A percentile compares a stretch with the other conserved stretches of the same genome.
Conservation (phyloP, 2,888 invertebrate genomes). For the Pseudococcus viburni region DNA sequence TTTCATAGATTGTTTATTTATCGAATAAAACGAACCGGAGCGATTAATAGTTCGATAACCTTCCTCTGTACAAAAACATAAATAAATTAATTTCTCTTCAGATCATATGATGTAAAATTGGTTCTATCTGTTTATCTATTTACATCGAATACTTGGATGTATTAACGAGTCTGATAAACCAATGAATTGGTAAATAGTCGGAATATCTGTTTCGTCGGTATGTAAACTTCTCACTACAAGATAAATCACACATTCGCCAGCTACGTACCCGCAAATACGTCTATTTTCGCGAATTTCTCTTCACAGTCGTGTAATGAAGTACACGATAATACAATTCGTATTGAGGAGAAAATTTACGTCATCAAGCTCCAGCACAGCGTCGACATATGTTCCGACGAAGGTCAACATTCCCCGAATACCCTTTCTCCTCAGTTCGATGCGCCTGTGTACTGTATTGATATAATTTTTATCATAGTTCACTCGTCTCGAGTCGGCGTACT, state of each 20-base stretch:
- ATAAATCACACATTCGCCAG: no score
- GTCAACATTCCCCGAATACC: constrained; percentile 49
- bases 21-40: background rate
- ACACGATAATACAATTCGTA: background rate
- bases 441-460: constrained; percentile 34
- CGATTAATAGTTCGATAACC: background rate
- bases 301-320: background rate
- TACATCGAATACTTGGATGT: background rate
- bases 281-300: background rate
- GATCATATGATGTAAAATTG: background rate
- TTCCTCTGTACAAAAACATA: background rate
- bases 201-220: no score
- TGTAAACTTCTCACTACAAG: no score
- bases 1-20: background rate
- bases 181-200: background rate
- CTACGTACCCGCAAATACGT: background rate
- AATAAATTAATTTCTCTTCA: background rate
- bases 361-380: background rate
- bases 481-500: constrained; percentile 49
- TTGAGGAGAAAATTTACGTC: constrained; percentile 11
- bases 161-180: background rate
- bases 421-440: constrained; percentile 42
- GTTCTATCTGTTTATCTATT: background rate
- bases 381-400: constrained; percentile 17
- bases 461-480: constrained; percentile 52